Evolutionary conservation across 1,140 invertebrate genomes (phyloP).

Genomic region (Macrostomum lignano): DNA sequence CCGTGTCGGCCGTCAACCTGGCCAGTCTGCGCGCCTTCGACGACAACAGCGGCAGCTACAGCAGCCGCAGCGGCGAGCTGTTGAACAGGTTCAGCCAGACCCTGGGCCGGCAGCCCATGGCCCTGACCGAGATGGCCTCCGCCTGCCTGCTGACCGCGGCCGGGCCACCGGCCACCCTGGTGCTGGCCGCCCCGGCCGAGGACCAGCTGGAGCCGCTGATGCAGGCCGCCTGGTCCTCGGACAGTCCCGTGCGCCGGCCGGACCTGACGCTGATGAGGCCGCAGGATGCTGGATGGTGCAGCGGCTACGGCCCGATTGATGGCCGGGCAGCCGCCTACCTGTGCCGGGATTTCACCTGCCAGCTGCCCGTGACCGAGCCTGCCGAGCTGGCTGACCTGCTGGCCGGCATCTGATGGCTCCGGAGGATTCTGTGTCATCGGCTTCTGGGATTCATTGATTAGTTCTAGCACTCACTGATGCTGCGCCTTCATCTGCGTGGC

Average conservation of each 20-base stretch:
- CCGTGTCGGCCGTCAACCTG: constrained; percentile 53
- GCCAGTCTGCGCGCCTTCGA: constrained; percentile 40
- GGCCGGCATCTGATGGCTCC: too few species aligned
- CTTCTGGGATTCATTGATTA: too few species aligned
- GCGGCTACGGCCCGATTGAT: constrained; percentile 21
- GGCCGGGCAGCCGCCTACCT: constrained; percentile 43
- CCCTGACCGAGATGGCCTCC: constrained; percentile 48
- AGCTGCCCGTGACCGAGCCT: constrained; percentile 42
- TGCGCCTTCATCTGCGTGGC: too few species aligned
- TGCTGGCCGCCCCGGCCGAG: neutral
- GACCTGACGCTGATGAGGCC: constrained; percentile 39
- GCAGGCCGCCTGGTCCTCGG: neutral
- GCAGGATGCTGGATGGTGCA: constrained; percentile 10
- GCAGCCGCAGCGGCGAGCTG: constrained; percentile 34
- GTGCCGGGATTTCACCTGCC: constrained; percentile 46
- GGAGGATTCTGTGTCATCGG: too few species aligned
- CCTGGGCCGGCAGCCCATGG: constrained; percentile 33
- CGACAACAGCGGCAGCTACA: constrained; percentile 31
- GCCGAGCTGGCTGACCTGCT: constrained; percentile 31
- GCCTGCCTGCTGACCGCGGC: constrained; percentile 40
- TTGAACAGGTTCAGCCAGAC: constrained; percentile 36
- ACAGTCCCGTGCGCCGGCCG: constrained; percentile 31
- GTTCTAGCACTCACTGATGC: too few species aligned
- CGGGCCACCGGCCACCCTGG: constrained; percentile 28
- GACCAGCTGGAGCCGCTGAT: too few species aligned